These are phyloP conservation scores for Psilopogon haemacephalus DNA, from an alignment of 2,113 vertebrate species.

Conservation along the genomic window DNA sequence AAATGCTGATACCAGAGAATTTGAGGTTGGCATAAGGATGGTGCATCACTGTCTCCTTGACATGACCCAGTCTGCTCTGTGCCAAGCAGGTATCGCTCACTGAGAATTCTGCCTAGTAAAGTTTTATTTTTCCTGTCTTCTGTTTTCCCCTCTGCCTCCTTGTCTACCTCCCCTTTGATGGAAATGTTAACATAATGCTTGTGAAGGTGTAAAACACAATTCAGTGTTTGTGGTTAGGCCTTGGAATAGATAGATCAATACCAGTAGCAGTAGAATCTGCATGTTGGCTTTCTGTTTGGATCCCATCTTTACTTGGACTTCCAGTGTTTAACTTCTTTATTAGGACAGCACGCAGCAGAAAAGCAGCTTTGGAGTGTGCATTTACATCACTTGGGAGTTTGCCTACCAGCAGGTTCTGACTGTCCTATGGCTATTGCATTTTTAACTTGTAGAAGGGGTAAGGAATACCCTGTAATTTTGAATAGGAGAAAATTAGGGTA, in stretches of 20 bases:
- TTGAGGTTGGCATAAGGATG: neutral
- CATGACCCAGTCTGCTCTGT: slow-evolving; percentile 1
- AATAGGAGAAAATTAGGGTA: neutral
- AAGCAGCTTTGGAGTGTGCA: neutral
- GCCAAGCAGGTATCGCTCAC: neutral
- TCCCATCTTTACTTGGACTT: neutral
- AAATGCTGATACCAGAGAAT: slow-evolving; percentile 23
- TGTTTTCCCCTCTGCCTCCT: neutral
- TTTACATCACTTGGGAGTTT: neutral
- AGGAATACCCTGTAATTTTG: slow-evolving; percentile 9
- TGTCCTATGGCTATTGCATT: neutral
- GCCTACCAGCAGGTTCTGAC: neutral
- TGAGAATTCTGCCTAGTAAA: slow-evolving; percentile 3
- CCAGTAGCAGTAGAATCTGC: neutral
- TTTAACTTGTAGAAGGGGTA: slow-evolving; percentile 1
- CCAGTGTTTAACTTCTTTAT: neutral
- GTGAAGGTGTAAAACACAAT: neutral
- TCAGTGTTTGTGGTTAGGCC: neutral
- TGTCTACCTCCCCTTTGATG: neutral
- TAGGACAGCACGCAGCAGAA: neutral
- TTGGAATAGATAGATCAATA: neutral
- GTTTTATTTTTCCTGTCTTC: neutral
- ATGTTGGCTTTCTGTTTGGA: neutral
- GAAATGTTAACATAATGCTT: neutral
- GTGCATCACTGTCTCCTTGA: slow-evolving; percentile 36